Evolutionary conservation across 2,888 invertebrate species (phyloP), one percentile per base, ranked within the genome.

Genomic region (Diarsia mendica): DNA sequence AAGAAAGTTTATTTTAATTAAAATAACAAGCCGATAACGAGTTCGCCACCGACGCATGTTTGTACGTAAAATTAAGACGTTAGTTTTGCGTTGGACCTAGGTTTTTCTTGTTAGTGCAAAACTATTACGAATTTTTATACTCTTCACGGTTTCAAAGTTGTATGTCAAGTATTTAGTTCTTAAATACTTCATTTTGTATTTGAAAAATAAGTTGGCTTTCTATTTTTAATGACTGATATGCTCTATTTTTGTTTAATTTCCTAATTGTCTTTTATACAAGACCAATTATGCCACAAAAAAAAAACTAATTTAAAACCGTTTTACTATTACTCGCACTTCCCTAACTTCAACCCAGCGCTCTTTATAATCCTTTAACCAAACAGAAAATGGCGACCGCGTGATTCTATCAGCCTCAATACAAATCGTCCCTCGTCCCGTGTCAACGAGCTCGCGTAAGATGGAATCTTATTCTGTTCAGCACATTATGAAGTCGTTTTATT

Each of bases 21-120:
- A 87, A 87, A 87, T 85, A 87, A 87, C 83, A 82, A 85, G 83
- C 74, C 77, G 51, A 65, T 73, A 79, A 77, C 67, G 75, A 78
- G 49, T 51, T 58, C 2, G 61, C 61, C 20, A 20, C 60, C 65
- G 18, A 74, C 75, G 65, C 61, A 67, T 75, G 55, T 77, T 80
- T 77, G 20, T 67, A 68, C 55, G 64, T 48, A 39, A 82, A 84
- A 84, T 84, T 78, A 75, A 74, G 74, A 79, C 67, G 74, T 79
- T 64, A 84, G 70, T 74, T 83, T 77, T 68, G 28, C 63, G 55
- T 70, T 60, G 20, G 48, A 5, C 51, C 53, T 23, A 63, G 33
- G 58, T 28, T 28, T 28, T 28, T 67, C 81, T 70, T 67, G 60
- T 72, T 72, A 85, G 73, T 68, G 51, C 8, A 33, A 66, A 80